These are phyloP conservation scores for Argyresthia goedartella DNA, from an alignment of 2,888 invertebrate genomes.

Conservation along the genomic window DNA sequence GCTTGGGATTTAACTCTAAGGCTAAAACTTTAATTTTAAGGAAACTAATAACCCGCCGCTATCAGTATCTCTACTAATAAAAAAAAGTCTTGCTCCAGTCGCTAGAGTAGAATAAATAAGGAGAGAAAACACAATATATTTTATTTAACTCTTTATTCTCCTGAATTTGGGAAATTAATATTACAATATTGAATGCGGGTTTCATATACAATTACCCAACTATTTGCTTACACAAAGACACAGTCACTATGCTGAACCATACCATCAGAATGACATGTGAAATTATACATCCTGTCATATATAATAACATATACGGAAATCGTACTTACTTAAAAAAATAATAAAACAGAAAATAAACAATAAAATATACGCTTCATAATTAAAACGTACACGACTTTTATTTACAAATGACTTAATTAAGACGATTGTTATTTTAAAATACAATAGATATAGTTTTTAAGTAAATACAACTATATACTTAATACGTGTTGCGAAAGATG, in stretches of 20 bases:
- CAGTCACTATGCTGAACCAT: conserved; percentile 51
- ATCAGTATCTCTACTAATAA: no score
- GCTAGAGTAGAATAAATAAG: conserved; percentile 19
- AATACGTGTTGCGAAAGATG: background rate
- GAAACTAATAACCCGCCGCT: no score
- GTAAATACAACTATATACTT: conserved; percentile 55
- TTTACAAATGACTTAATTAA: conserved; percentile 37
- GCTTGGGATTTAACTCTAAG: no score
- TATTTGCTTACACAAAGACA: conserved; percentile 68
- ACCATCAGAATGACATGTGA: conserved; percentile 13
- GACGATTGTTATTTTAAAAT: conserved; percentile 38
- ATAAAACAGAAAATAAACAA: conserved; percentile 49
- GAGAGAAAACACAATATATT: conserved; percentile 22
- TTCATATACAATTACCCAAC: conserved; percentile 68
- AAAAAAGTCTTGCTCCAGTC: no score
- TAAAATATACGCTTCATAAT: conserved; percentile 58
- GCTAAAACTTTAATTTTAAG: no score
- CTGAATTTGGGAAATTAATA: conserved; percentile 70
- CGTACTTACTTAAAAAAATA: conserved; percentile 15
- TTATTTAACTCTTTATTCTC: conserved; percentile 71
- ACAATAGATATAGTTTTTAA: conserved; percentile 56
- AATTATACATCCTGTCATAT: conserved; percentile 38
- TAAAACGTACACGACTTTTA: conserved; percentile 62
- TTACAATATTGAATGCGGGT: conserved; percentile 70
- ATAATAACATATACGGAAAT: conserved; percentile 31